A percentile compares a stretch with the other conserved stretches of the same genome.
These are phyloP conservation scores for Sebastiscus tertius DNA, from an alignment of 2,797 vertebrate species.

Conservation along the genomic window DNA sequence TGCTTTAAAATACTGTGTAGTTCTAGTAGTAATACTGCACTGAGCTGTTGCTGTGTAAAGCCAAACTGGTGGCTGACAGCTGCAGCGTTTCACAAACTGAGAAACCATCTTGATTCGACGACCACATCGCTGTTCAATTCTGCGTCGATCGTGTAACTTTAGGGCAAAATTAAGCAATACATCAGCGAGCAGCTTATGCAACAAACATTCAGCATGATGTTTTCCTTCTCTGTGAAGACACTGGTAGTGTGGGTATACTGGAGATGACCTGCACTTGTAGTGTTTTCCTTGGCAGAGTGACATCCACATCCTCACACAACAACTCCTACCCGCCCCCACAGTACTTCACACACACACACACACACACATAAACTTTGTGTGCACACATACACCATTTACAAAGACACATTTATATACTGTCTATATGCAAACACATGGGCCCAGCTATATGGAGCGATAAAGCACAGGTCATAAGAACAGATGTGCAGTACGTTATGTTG, in stretches of 20 bases:
- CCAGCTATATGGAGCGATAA: not conserved
- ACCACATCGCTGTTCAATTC: not conserved
- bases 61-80: not conserved
- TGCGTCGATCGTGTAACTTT: not conserved
- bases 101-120: not conserved
- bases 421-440: not conserved
- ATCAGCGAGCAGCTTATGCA: slow-evolving; percentile 30
- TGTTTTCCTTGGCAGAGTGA: slow-evolving; percentile 62
- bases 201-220: slow-evolving; percentile 12
- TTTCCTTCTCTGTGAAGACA: slow-evolving; percentile 37
- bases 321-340: slow-evolving; percentile 44
- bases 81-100: slow-evolving; percentile 4
- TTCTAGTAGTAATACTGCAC: not conserved
- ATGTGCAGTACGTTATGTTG: not conserved
- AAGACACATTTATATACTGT: not conserved
- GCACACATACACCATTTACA: not conserved
- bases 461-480: not conserved
- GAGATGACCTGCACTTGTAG: slow-evolving; percentile 55
- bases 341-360: slow-evolving; percentile 6
- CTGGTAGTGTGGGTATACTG: slow-evolving; percentile 44
- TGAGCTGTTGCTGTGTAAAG: not conserved
- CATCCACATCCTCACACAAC: slow-evolving; percentile 52
- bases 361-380: not conserved
- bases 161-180: not conserved
- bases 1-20: not conserved